These are phyloP conservation scores for Enteromius thamalakanensis DNA, from an alignment of 2,797 vertebrate species.

Conservation along the genomic window DNA sequence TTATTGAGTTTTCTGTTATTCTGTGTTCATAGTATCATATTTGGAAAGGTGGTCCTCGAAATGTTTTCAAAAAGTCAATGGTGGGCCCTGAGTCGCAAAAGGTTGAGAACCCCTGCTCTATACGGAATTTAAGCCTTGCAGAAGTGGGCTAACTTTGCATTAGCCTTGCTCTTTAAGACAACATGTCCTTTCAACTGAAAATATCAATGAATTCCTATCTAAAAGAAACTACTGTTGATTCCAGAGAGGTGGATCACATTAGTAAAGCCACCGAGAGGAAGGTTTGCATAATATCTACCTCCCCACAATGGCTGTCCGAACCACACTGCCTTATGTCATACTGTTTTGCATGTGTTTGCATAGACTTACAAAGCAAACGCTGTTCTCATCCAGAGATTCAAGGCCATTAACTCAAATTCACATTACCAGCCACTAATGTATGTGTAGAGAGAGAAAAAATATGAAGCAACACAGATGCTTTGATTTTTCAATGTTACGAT, in stretches of 20 bases:
- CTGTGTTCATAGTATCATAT: too few species aligned
- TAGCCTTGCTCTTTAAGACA: conserved; percentile 18
- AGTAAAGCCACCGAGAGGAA: not conserved
- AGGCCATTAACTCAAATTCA: conserved; percentile 3
- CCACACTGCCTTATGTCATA: not conserved
- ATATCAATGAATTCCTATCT: conserved; percentile 23
- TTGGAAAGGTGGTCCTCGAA: too few species aligned
- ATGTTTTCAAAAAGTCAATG: too few species aligned
- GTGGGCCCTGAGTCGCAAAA: too few species aligned
- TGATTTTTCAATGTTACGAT: conserved; percentile 25
- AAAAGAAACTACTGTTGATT: conserved; percentile 4
- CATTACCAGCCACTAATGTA: conserved; percentile 12
- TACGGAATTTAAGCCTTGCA: conserved; percentile 42
- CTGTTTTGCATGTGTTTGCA: conserved; percentile 45
- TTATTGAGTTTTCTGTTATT: too few species aligned
- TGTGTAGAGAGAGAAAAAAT: not conserved
- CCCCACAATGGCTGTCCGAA: conserved; percentile 28
- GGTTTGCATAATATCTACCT: conserved; percentile 10
- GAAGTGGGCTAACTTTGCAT: conserved; percentile 42
- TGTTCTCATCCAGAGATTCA: conserved; percentile 16
- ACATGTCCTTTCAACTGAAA: conserved; percentile 36
- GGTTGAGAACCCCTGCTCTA: too few species aligned
- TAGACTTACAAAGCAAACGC: conserved; percentile 18
- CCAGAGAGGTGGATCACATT: not conserved
- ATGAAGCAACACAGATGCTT: not conserved